Conservation (phyloP, 35 echinoderm and acorn worm species). For the Eucidaris tribuloides region DNA sequence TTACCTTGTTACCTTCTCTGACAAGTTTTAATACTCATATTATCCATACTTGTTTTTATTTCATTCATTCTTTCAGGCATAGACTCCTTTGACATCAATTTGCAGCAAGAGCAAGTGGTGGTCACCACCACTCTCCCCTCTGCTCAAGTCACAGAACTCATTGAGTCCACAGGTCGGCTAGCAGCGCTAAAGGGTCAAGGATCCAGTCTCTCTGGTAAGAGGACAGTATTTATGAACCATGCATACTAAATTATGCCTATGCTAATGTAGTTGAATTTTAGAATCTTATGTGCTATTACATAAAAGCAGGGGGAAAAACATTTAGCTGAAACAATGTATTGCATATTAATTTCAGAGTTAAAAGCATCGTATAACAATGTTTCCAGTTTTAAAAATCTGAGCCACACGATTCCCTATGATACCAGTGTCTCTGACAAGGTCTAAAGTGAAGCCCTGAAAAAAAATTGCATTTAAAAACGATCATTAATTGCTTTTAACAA, state of each 20-base stretch:
- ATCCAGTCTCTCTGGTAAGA: conserved; percentile 19
- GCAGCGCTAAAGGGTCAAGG: conserved; percentile 78
- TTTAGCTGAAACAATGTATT: not conserved
- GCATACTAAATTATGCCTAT: not conserved
- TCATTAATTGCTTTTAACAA: too few relatives aligned
- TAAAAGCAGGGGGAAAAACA: not conserved
- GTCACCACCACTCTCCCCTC: conserved; percentile 59
- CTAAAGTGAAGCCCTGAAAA: too few relatives aligned
- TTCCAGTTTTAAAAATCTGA: not conserved
- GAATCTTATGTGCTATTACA: not conserved
- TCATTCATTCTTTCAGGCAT: conserved; percentile 62
- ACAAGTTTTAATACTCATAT: too few relatives aligned
- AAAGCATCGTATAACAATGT: not conserved
- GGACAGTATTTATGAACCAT: not conserved
- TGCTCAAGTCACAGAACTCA: conserved; percentile 49
- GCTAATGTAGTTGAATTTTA: not conserved
- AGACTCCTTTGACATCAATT: conserved; percentile 51
- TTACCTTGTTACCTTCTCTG: too few relatives aligned
- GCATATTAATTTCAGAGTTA: not conserved
- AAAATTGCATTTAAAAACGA: too few relatives aligned
- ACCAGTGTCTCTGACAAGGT: too few relatives aligned
- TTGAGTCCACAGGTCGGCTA: conserved; percentile 82
- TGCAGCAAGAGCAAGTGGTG: conserved; percentile 73
- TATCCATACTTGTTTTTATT: too few relatives aligned
- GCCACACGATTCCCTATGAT: not conserved